Base-by-base conservation (phyloP, 2,113 vertebrate genomes). In the Atlantisia rogersi region DNA sequence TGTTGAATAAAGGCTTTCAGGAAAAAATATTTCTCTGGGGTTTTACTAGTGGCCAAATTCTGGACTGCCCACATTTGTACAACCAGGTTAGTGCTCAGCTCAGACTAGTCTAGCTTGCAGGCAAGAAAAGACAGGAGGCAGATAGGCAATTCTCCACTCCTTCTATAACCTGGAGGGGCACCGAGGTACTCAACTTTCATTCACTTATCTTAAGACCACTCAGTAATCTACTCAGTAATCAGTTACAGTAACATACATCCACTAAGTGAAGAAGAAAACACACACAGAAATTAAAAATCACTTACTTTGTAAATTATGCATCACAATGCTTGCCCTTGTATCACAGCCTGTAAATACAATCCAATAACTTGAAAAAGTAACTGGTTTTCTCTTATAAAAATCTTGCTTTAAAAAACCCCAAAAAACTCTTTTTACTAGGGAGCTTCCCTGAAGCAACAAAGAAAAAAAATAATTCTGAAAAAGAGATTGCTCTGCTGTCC, bases 281-380 rank as follows among this genome's bases (percentile, higher is more conserved):
- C 70, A 85, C 29, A 85, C 6, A 94, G 58, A 97, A 93, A 97
- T 55, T 24, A 52, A 93, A 95, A 88, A 96, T 90, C 58, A 99
- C 99, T 99, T 99, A 99, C 99, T 98, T 97, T 99, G 99, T 97
- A 99, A 97, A 98, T 98, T 99, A 98, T 98, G 98, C 99, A 99
- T 99, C 65, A 4, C 96, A 96, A 77, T 65, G 60, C 86, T 96
- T 20, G 4, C 89, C 89, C 98, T 96, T 44, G 94, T 87, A 89
- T 88, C 32, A 90, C 82, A 70, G 65, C 73, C 15, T 24, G 86
- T 64, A 94, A 90, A 93, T 31, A 81, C 3, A 55, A 93, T 96
- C 96, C 96, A 78, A 55, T 63, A 92, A 81, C 7, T 35, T 65
- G 32, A 95, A 96, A 94, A 92, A 67, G 65, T 68, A 46, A 82